Evolutionary conservation across 2,888 invertebrate species (phyloP), one percentile per base, ranked within the genome.

Genomic region (Drosophila kambysellisi): DNA sequence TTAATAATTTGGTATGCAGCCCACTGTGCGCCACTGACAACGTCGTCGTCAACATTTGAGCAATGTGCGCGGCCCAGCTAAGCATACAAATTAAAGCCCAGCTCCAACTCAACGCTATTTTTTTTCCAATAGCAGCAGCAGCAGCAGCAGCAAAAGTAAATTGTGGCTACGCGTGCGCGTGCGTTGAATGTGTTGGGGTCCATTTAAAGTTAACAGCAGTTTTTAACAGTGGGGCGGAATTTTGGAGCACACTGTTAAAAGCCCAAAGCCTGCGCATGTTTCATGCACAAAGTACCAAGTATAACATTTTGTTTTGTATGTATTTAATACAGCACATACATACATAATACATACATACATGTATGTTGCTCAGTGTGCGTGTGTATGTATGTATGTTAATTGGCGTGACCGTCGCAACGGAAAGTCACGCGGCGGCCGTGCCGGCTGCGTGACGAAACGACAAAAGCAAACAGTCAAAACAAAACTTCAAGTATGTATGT

Each of bases 161-260:
- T 85, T 85, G 84, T 83, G 66, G 85, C 70, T 88, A 90, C 85
- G 90, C 85, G 83, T 86, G 90, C 90, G 90, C 85, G 88, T 89
- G 90, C 76, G 46, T 67, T 69, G 90, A 80, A 82, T 88, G 70
- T 54, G 29, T 39, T 80, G 30, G 46, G 39, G 56, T 30, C 32
- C 33, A 65, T 65, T 69, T 50, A 56, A 53, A 51, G 74, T 65
- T 74, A 83, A 83, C 79, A 86, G 70, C 41, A 41, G 29, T 29
- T 35, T 66, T 66, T 66, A 66, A 66, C 66, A 66, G 65, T 35
- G 50, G 33, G 50, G 64, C 65, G 50, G 29, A 25, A 17, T 56
- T 39, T 56, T 56, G 39, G 29, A 39, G 61, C 33, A n/a, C 48
- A 62, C 71, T 65, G 76, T 70, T 62, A 39, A 46, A 73, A 60